Conservation (phyloP, 2,113 vertebrate species). For the Myanophis thanlyinensis region DNA sequence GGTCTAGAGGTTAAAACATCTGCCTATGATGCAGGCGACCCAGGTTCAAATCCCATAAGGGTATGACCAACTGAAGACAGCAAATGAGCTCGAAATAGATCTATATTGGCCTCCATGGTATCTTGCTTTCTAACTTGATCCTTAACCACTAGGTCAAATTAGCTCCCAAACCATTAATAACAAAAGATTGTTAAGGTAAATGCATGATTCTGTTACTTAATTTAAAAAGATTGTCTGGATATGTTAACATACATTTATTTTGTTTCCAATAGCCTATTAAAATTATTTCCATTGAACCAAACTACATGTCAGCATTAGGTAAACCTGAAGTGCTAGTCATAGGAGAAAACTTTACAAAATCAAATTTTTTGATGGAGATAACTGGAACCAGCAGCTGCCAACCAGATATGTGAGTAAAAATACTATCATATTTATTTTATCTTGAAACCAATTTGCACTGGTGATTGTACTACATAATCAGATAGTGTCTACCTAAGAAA, state of each 20-base stretch:
- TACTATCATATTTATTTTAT: neutral
- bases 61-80: too few relatives aligned
- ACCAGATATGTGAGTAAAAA: conserved; percentile 73
- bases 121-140: neutral
- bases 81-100: too few relatives aligned
- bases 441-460: neutral
- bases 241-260: conserved; percentile 42
- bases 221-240: neutral
- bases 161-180: neutral
- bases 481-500: neutral
- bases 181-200: neutral
- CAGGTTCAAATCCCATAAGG: too few relatives aligned
- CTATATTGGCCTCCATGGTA: too few relatives aligned
- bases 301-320: conserved; percentile 80
- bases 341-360: conserved; percentile 81
- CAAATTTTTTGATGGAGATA: conserved; percentile 74
- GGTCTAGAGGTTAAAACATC: too few relatives aligned
- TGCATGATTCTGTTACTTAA: neutral
- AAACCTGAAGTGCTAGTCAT: conserved; percentile 77
- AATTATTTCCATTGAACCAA: conserved; percentile 77
- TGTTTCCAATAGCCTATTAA: conserved; percentile 69
- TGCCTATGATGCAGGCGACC: too few relatives aligned
- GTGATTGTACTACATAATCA: neutral
- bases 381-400: conserved; percentile 76
- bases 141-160: neutral